Base-by-base conservation (phyloP, 2,797 vertebrate genomes). In the Eulemur mongoz region DNA sequence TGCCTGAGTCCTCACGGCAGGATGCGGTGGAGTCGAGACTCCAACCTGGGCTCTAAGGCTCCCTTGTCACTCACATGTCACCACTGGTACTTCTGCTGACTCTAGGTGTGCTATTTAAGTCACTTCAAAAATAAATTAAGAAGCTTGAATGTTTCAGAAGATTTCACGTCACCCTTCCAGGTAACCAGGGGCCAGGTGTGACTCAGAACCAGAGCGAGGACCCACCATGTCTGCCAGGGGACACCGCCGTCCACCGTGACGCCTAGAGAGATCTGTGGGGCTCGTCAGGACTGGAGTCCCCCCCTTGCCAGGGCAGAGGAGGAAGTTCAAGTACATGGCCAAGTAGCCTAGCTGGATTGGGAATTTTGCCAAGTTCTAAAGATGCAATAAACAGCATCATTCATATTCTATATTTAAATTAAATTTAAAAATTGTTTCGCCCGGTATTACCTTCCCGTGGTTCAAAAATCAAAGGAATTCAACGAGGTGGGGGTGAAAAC, bases 211-310 rank as follows among this genome's bases (percentile, higher is more conserved):
- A 35, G 59, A 48, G 5, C 13, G 1, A 20, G 40, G 57, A 73
- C 57, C 61, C 43, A 30, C 0, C 54, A 18, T 11, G 8, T 5
- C 15, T 10, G 27, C n/a, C 2, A 9, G 63, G 54, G 40, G 4
- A 57, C 2, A 0, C 57, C 20, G 9, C 30, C 57, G 5, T 20
- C 59, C 48, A 17, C 10, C 14, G 4, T 0, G 14, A 50, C 0
- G 0, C 27, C 67, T 32, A 0, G 13, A 3, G 1, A 61, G 1
- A 9, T 2, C 72, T 25, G 17, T 5, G 14, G 67, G 27, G 22
- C 14, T 79, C 8, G 3, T 32, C 32, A 84, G 13, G 57, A 45
- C 43, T 2, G n/a, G 73, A 63, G 38, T n/a, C 23, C 23, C 48
- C 35, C 4, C 18, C 2, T 22, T 25, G 32, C 32, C 48, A 83